phyloP scores from a whole-genome alignment of 2,113 vertebrate species.

The Fukomys damarensis region DNA sequence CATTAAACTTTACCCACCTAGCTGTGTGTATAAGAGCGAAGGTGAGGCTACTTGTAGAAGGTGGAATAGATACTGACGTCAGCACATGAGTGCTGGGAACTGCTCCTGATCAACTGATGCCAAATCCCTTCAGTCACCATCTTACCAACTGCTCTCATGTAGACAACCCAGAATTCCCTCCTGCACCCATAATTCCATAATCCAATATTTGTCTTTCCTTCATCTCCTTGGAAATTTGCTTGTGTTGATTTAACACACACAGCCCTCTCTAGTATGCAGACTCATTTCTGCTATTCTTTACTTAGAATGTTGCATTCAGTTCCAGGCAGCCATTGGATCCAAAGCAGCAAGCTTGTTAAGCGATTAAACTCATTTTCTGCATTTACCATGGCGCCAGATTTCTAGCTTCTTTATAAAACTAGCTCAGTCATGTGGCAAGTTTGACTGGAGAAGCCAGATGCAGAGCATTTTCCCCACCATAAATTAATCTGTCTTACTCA shows the following conservation, averaged over 20 bases:
- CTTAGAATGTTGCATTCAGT: slow-evolving; percentile 85
- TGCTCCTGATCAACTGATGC: too few relatives aligned
- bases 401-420: slow-evolving; percentile 89
- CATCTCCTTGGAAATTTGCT: slow-evolving; percentile 83
- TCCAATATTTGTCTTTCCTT: not conserved
- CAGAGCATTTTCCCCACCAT: slow-evolving; percentile 86
- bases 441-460: slow-evolving; percentile 86
- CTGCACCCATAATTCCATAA: not conserved
- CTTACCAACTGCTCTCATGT: not conserved
- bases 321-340: slow-evolving; percentile 84
- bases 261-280: slow-evolving; percentile 82
- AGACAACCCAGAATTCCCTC: not conserved
- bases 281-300: slow-evolving; percentile 80
- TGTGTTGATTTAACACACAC: slow-evolving; percentile 87
- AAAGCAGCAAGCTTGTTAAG: slow-evolving; percentile 85
- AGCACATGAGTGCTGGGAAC: too few relatives aligned
- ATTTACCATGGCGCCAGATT: slow-evolving; percentile 90
- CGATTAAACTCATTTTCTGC: slow-evolving; percentile 92
- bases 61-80: not conserved
- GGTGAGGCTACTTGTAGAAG: not conserved
- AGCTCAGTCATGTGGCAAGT: slow-evolving; percentile 86
- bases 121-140: not conserved
- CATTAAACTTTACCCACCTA: not conserved
- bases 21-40: not conserved
- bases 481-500: slow-evolving; percentile 84